Base-by-base conservation (phyloP, 2,888 invertebrate genomes). In the Drosophila affinis region DNA sequence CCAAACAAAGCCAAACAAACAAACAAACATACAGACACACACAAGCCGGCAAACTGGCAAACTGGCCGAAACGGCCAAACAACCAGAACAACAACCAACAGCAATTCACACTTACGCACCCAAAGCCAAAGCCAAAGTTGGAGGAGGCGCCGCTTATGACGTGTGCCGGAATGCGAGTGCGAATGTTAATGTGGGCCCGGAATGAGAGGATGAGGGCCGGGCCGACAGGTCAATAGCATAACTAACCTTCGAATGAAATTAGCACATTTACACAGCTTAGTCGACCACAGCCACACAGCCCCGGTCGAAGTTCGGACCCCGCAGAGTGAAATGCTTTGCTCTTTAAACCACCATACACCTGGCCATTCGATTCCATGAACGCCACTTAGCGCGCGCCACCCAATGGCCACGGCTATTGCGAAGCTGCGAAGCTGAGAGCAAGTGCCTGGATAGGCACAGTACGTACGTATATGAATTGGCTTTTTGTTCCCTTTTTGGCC, bases 161-260 rank as follows among this genome's bases (percentile, higher is more conserved):
- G 87, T 84, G 76, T 75, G 81, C 73, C 70, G 49, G 67, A 67
- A 71, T 29, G 7, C 9, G 67, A 67, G 72, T 29, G 7, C 9
- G 29, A 29, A 29, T 29, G 29, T 29, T 7, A 29, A 29, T 58
- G 63, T 54, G 39, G 67, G 52, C 18, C 45, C 52, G 52, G 9
- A 34, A 39, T 45, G 27, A 9, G 46, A 39, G 12, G 14, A n/a
- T 24, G 12, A 6, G n/a, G 64, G 49, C 24, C 24, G 24, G 24
- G 24, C 24, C 24, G 69, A 64, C 74, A 70, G 83, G 89, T 84
- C 83, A 83, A 88, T 81, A 73, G 70, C 89, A 83, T 88, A 87
- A 88, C 89, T 84, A 81, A 84, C 89, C 89, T 84, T 88, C 83
- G 76, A 87, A 87, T 87, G 81, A 78, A 84, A 89, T 84, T 84